Base-by-base conservation (phyloP, 92 coral and sea anemone genomes). In the Heteractis magnifica region DNA sequence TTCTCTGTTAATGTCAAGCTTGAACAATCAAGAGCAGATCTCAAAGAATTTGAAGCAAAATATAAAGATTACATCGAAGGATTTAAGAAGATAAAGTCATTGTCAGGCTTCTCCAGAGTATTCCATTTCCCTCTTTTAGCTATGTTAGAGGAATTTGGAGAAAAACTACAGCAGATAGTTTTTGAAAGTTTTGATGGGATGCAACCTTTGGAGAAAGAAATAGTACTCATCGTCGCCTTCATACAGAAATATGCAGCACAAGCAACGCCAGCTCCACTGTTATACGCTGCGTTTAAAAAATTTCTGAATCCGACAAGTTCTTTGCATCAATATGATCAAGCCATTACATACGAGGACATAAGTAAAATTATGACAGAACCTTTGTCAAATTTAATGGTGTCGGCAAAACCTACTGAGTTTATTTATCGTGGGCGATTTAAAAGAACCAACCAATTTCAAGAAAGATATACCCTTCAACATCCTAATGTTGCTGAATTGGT, bases 51-150 rank as follows among this genome's bases (percentile, higher is more conserved):
- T 53, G 71, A 92, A 72, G 59, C 77, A 0, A 94, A 92, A 51
- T 92, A 88, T 84, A 86, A 82, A n/a, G 96, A 86, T 20, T 90
- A 83, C 65, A 89, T 93, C 6, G 86, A 90, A 78, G 78, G 52
- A 49, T 83, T 91, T 0, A 62, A 86, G 52, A 71, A 51, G 6
- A 74, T 77, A 62, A 65, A 72, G 3, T 68, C 49, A 1, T 52
- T 72, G 15, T 20, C 20, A 0, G 85, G 90, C 1, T 87, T 90
- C 10, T 78, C 90, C 26, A 93, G 98, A 71, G 98, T 94, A 12
- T 94, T 94, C 73, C 98, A 94, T 50, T 94, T 94, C 62, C 98
- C 98, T 8, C 92, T 94, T 16, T 77, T 94, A 8, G 94, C 98
- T 12, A 94, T 94, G 98, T 56, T 68, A 85, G 81, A 56, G 88